Percentiles rank a stretch among this genome's conserved stretches.
Evolutionary conservation across 2,113 vertebrate genomes (phyloP).

Genomic region (Dryoscopus gambensis): DNA sequence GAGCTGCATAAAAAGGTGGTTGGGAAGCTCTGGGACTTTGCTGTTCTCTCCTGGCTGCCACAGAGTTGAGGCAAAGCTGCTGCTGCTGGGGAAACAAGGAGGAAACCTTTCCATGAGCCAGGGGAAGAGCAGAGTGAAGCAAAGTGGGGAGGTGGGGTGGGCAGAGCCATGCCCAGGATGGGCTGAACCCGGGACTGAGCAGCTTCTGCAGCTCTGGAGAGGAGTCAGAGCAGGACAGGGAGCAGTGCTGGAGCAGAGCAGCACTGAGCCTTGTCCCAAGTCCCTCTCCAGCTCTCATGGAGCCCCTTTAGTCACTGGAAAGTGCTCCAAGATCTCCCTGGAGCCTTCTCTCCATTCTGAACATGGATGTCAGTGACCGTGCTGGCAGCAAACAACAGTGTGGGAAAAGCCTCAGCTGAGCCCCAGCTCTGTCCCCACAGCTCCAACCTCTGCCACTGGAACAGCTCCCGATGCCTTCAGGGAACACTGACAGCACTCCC

Average conservation of each 20-base stretch:
- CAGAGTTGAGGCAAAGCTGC: neutral
- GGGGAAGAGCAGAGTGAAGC: neutral
- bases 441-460: neutral
- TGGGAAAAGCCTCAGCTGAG: neutral
- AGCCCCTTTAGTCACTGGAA: neutral
- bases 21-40: neutral
- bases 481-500: neutral
- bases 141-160: neutral
- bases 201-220: neutral
- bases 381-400: neutral
- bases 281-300: neutral
- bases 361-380: accelerated
- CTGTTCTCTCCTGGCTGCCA: neutral
- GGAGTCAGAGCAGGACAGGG: neutral
- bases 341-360: neutral
- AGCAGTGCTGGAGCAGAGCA: neutral
- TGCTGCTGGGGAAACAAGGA: neutral
- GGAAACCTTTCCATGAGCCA: neutral
- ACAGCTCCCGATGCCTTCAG: neutral
- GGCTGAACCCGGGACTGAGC: neutral
- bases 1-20: neutral
- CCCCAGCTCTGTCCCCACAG: neutral
- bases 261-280: neutral
- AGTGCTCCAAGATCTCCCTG: neutral
- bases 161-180: neutral